phyloP scores from a whole-genome alignment of 2,797 vertebrate genomes.

The Sparus aurata region DNA sequence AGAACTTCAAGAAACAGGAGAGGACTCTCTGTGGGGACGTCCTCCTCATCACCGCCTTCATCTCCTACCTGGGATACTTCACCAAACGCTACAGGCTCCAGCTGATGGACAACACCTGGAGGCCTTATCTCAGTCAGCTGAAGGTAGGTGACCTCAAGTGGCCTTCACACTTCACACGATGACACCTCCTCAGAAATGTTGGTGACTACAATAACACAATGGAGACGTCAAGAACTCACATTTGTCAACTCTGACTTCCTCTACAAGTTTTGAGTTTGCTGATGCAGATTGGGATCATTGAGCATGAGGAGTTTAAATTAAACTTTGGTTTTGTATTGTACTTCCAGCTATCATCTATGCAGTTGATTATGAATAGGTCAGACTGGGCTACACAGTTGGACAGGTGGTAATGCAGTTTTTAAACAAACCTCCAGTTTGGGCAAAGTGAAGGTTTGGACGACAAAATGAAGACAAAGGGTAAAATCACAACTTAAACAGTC shows the following conservation, averaged over 20 bases:
- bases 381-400: not conserved
- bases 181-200: not conserved
- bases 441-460: not conserved
- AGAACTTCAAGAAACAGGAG: slow-evolving; percentile 89
- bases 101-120: slow-evolving; percentile 92
- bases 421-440: not conserved
- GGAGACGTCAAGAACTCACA: not conserved
- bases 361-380: not conserved
- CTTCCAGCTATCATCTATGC: not conserved
- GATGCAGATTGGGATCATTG: not conserved
- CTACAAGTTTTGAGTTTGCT: not conserved
- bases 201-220: not conserved
- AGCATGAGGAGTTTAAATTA: not conserved
- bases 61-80: slow-evolving; percentile 98
- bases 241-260: not conserved
- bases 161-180: not conserved
- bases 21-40: slow-evolving; percentile 94
- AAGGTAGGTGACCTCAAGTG: slow-evolving; percentile 77
- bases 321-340: not conserved
- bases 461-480: not conserved
- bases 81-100: slow-evolving; percentile 91
- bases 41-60: slow-evolving; percentile 91
- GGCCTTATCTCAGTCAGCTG: slow-evolving; percentile 90
- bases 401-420: not conserved
- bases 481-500: not conserved